These are phyloP conservation scores for Nansenia antarctica DNA, from an alignment of 2,113 vertebrate genomes.

Conservation along the genomic window DNA sequence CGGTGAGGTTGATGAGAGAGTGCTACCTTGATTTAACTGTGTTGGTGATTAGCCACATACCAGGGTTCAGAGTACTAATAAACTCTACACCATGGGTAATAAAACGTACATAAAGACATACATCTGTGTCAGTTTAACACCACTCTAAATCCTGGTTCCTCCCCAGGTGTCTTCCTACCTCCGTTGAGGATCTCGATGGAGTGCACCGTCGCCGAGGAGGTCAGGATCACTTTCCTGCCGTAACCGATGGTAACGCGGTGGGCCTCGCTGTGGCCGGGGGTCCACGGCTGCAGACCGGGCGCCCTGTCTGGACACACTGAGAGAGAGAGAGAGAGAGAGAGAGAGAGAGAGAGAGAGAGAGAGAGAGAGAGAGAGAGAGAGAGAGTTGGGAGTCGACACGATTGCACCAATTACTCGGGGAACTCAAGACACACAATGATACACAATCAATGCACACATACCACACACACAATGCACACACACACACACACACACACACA, in stretches of 20 bases:
- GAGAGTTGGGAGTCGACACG: too few species aligned
- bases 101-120: background rate
- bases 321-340: background rate
- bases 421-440: too few species aligned
- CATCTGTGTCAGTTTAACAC: background rate
- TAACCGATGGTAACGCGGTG: slow-evolving; percentile 75
- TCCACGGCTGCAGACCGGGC: slow-evolving; percentile 84
- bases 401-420: too few species aligned
- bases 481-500: too few species aligned
- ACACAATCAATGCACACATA: too few species aligned
- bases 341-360: background rate
- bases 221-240: slow-evolving; percentile 82
- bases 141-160: too few species aligned
- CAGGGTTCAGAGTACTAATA: background rate
- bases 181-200: slow-evolving; percentile 86
- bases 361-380: background rate
- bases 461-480: too few species aligned
- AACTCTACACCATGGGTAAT: too few species aligned
- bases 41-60: background rate
- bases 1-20: slow-evolving; percentile 11
- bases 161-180: too few species aligned
- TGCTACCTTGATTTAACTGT: background rate
- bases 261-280: slow-evolving; percentile 81
- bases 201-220: slow-evolving; percentile 86
- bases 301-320: slow-evolving; percentile 85